Evolutionary conservation across 2,113 vertebrate genomes (phyloP).

Genomic region (Mustela lutreola): DNA sequence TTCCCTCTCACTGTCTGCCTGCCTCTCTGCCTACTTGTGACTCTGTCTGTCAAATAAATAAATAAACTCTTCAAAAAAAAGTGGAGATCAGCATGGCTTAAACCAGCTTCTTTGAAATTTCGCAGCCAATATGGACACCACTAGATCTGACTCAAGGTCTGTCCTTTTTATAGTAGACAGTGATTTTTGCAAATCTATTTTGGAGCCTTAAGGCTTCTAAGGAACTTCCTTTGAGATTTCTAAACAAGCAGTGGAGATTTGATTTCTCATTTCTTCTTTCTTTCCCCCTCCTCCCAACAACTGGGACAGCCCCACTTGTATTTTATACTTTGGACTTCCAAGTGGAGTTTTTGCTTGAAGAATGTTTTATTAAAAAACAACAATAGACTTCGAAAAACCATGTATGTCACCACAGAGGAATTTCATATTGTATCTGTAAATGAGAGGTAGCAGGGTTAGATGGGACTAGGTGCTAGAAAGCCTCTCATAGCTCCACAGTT

Average conservation of each 20-base stretch:
- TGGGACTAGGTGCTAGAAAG: neutral
- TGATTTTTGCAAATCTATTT: constrained; percentile 25
- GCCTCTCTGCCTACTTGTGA: too few species aligned
- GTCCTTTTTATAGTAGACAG: neutral
- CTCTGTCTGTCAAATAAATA: too few species aligned
- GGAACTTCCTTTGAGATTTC: neutral
- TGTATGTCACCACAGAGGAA: neutral
- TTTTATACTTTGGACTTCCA: neutral
- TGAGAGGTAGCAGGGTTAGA: neutral
- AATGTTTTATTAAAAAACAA: neutral
- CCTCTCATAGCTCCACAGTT: neutral
- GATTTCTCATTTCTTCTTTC: neutral
- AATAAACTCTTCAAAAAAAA: neutral
- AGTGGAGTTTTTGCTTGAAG: constrained; percentile 43
- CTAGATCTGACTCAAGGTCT: neutral
- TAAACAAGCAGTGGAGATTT: neutral
- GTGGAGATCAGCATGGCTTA: neutral
- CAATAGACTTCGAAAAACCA: neutral
- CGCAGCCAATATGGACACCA: neutral
- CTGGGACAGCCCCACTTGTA: neutral
- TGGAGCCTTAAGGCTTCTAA: constrained; percentile 3
- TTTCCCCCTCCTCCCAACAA: neutral
- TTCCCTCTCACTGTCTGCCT: too few species aligned
- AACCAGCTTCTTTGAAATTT: constrained; percentile 2
- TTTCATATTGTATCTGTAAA: neutral